A percentile compares a stretch with the other conserved stretches of the same genome.
These are phyloP conservation scores for Epizoanthus ramosus DNA, from an alignment of 92 coral and sea anemone genomes.

Conservation along the genomic window DNA sequence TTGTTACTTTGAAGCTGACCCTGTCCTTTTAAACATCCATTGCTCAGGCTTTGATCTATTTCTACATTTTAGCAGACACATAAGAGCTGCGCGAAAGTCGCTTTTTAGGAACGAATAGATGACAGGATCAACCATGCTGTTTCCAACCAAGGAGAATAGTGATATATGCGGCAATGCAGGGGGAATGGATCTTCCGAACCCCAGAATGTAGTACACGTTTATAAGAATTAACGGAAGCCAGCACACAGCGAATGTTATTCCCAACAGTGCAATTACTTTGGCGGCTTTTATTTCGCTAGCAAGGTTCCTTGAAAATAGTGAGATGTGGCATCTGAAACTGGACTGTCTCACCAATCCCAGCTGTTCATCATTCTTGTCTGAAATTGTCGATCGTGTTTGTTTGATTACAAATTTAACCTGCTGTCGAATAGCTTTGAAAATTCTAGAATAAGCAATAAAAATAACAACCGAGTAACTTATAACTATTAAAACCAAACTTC, in stretches of 20 bases:
- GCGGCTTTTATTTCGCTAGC: conserved; percentile 84
- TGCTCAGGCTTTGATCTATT: not conserved
- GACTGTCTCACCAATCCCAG: not conserved
- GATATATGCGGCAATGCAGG: conserved; percentile 62
- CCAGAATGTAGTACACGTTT: conserved; percentile 74
- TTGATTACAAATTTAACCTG: conserved; percentile 73
- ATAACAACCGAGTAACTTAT: conserved; percentile 59
- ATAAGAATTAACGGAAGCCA: conserved; percentile 90
- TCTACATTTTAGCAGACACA: conserved; percentile 5
- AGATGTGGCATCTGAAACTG: conserved; percentile 7
- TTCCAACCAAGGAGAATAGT: conserved; percentile 83
- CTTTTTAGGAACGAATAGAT: conserved; percentile 87
- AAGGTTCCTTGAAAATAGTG: conserved; percentile 55
- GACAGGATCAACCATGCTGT: conserved; percentile 83
- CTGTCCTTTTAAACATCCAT: no score
- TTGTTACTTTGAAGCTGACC: no score
- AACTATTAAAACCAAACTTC: conserved; percentile 69
- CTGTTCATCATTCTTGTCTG: no score
- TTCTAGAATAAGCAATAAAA: conserved; percentile 67
- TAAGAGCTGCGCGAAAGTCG: conserved; percentile 78
- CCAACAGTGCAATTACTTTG: conserved; percentile 82
- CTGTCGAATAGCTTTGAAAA: conserved; percentile 82
- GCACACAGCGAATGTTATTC: conserved; percentile 77
- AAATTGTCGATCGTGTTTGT: not conserved
- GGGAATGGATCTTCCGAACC: conserved; percentile 62